Evolutionary conservation across 1,140 invertebrate species (phyloP).

Genomic region (Sogatella furcifera): DNA sequence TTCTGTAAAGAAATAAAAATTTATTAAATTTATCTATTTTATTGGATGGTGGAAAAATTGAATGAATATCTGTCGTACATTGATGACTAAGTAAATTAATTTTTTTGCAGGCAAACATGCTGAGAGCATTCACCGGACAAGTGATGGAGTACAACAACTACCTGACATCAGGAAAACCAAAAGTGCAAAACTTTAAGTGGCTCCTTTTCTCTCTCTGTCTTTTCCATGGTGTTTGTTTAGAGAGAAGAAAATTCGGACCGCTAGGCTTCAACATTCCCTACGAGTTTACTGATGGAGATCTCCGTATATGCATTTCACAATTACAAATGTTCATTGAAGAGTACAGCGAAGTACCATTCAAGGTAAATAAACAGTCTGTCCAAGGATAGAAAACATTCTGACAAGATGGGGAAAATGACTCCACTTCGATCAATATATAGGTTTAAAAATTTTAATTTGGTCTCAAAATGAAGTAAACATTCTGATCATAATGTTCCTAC

Average conservation of each 20-base stretch:
- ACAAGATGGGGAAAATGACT: no score
- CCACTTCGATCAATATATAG: no score
- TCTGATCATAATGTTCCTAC: no score
- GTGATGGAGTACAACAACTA: constrained; percentile 41
- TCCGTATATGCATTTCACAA: constrained; percentile 58
- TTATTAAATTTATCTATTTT: no score
- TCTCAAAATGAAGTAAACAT: no score
- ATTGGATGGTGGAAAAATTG: no score
- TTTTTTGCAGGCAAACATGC: constrained; percentile 44
- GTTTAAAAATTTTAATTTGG: no score
- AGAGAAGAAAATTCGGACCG: constrained; percentile 58
- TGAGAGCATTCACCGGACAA: constrained; percentile 44
- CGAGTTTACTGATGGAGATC: constrained; percentile 63
- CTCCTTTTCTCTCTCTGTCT: constrained; percentile 56
- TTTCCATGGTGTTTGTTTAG: constrained; percentile 57
- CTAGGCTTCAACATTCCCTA: constrained; percentile 66
- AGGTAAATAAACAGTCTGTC: no score
- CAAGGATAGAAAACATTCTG: no score
- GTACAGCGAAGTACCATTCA: constrained; percentile 49
- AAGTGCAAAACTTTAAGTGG: constrained; percentile 47
- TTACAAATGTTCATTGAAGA: constrained; percentile 53
- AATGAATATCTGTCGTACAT: no score
- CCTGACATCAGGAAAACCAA: constrained; percentile 38
- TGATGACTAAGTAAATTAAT: background rate
- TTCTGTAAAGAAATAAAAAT: no score